Conservation (phyloP, 2,113 vertebrate genomes). For the Raja brachyura region DNA sequence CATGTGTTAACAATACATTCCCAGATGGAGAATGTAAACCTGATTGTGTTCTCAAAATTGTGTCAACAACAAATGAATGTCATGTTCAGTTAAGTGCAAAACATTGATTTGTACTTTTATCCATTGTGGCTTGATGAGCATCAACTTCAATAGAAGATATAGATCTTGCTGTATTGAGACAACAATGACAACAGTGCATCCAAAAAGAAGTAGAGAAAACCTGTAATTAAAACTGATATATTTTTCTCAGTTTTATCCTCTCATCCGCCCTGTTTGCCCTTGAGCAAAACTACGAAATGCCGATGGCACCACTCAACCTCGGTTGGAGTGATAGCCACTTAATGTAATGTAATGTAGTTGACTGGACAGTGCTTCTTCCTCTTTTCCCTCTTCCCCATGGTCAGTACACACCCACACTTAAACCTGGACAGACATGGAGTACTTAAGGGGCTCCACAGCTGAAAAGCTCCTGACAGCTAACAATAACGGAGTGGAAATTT, state of each 20-base stretch:
- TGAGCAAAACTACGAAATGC: no score
- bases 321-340: no score
- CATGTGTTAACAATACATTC: background rate
- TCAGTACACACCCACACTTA: no score
- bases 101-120: background rate
- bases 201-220: background rate
- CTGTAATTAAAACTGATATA: background rate
- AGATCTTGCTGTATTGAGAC: background rate
- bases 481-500: no score
- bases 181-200: background rate
- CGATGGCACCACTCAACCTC: no score
- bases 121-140: background rate
- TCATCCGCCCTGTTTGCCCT: no score
- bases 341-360: background rate
- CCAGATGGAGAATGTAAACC: background rate
- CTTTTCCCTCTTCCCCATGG: no score
- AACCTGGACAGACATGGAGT: no score
- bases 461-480: no score
- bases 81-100: background rate
- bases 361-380: background rate
- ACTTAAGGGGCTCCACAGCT: no score
- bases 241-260: background rate
- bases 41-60: background rate
- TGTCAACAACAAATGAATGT: background rate
- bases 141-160: background rate